These are phyloP conservation scores for Pontoporia blainvillei DNA, from an alignment of 2,113 vertebrate species.

Conservation along the genomic window DNA sequence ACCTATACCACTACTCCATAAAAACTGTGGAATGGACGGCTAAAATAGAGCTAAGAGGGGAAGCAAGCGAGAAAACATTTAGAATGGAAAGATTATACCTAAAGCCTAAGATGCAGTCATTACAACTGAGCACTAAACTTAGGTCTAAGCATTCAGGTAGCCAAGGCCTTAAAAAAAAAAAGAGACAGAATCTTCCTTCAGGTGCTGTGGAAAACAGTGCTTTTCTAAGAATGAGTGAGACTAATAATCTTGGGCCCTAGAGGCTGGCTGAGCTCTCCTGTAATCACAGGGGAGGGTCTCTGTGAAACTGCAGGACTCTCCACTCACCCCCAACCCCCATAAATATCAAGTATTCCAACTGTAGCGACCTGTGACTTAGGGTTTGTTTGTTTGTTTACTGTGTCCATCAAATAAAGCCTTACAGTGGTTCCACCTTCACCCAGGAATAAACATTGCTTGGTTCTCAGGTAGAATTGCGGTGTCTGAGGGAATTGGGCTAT, in stretches of 20 bases:
- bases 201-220: background rate
- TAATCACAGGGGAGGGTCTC: background rate
- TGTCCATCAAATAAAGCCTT: background rate
- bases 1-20: background rate
- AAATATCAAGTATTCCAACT: background rate
- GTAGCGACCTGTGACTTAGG: background rate
- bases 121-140: background rate
- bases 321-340: background rate
- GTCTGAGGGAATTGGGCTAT: background rate
- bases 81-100: background rate
- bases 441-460: background rate
- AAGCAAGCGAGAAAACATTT: background rate
- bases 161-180: background rate
- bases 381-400: background rate
- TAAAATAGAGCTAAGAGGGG: background rate
- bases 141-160: background rate
- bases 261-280: background rate
- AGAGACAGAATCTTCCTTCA: background rate
- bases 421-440: background rate
- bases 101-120: background rate
- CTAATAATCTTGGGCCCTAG: background rate
- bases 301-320: background rate
- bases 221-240: background rate
- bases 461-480: background rate
- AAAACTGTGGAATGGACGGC: background rate